Base-by-base conservation (phyloP, 1,140 invertebrate genomes). In the Lepidurus apus region DNA sequence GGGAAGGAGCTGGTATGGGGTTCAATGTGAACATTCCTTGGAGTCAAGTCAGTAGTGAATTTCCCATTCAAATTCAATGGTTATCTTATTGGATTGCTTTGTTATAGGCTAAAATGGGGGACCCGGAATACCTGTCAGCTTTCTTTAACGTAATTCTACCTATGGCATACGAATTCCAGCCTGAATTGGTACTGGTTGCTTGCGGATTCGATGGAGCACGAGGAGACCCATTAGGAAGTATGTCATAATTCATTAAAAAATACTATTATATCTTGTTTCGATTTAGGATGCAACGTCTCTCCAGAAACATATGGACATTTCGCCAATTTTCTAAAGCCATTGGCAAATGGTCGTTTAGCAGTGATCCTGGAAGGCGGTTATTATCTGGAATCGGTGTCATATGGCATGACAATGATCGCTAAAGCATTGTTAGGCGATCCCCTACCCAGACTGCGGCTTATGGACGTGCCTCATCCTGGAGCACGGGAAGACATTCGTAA, bases 131-230 rank as follows among this genome's bases (percentile, higher is more conserved):
- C 82, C 86, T 96, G 10, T 87, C 92, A 74, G 95, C 94, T 24
- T 97, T 98, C 84, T 90, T 92, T 74, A 92, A 95, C 83, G 86
- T 98, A 13, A 88, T 98, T 43, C 88, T 99, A 83, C 97, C 97
- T 0, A 91, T 98, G 78, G 93, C 94, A 1, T 96, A 96, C 84
- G 91, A 95, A 85, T 98, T 91, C 85, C 89, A 91, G 83, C 96
- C 96, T 0, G 91, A 98, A 81, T 86, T 98, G 76, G 91, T 98
- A 13, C 84, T 99, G 1, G 89, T 99, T 3, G 97, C 96, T 0
- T 94, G 95, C 77, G 96, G 97, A 1, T 98, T 98, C 85, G 96
- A 98, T 88, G 95, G 95, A 42, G 94, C 93, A 74, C 87, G 91
- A 73, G 93, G 93, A 1, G 95, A 98, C 88, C 94, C 93, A 4